phyloP scores from a whole-genome alignment of 1,140 invertebrate species.

The Propsilocerus akamusi region DNA sequence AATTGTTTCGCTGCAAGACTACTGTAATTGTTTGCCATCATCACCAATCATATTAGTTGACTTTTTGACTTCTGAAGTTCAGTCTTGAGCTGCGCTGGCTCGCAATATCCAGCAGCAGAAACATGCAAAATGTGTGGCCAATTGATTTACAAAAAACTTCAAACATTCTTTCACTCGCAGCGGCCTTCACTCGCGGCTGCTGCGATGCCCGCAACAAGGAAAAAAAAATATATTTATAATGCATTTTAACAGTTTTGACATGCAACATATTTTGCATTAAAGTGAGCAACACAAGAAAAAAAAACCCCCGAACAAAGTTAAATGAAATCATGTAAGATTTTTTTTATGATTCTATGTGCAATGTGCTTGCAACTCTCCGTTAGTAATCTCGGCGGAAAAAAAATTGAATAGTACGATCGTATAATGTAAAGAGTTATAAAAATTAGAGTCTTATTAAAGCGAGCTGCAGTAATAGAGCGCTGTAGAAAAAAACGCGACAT shows the following conservation, averaged over 20 bases:
- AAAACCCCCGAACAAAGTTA: too few species aligned
- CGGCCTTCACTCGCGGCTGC: too few species aligned
- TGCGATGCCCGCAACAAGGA: too few species aligned
- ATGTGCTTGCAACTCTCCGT: too few species aligned
- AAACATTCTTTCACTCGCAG: too few species aligned
- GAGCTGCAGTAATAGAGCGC: too few species aligned
- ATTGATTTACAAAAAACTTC: too few species aligned
- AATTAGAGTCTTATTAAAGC: constrained; percentile 4
- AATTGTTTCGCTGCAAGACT: not conserved
- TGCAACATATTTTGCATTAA: not conserved
- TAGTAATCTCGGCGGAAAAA: too few species aligned
- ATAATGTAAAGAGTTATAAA: not conserved
- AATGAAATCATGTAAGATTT: not conserved
- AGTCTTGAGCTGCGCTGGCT: not conserved
- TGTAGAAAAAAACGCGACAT: not conserved
- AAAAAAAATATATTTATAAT: too few species aligned
- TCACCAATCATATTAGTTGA: not conserved
- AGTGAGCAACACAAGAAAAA: too few species aligned
- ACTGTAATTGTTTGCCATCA: not conserved
- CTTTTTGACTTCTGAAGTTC: not conserved
- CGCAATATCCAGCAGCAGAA: not conserved
- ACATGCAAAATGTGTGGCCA: constrained; percentile 4
- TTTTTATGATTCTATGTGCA: constrained; percentile 1
- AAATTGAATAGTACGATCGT: too few species aligned
- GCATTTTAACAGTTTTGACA: constrained; percentile 3